A percentile compares a stretch with the other conserved stretches of the same genome.
phyloP scores from a whole-genome alignment of 2,888 invertebrate species.

The Lithosia quadra region DNA sequence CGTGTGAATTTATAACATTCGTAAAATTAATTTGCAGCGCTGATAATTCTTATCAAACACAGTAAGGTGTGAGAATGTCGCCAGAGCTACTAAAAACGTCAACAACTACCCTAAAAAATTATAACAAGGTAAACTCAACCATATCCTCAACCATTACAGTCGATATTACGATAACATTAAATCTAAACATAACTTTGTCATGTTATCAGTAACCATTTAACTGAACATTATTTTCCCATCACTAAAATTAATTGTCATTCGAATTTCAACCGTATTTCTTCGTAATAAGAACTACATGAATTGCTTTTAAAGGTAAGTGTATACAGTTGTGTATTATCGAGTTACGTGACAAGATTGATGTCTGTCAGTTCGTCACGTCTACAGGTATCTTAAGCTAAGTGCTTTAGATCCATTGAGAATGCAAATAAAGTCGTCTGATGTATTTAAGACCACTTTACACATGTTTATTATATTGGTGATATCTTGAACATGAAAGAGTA shows the following conservation, averaged over 20 bases:
- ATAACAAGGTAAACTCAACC: constrained; percentile 8
- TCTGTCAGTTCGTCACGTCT: constrained; percentile 68
- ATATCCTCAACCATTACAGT: constrained; percentile 11
- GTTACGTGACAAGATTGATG: constrained; percentile 71
- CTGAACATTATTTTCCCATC: constrained; percentile 33
- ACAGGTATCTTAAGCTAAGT: constrained; percentile 72
- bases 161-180: constrained; percentile 10
- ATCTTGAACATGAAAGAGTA: constrained; percentile 49
- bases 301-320: constrained; percentile 17
- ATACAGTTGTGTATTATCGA: constrained; percentile 53
- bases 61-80: constrained; percentile 57
- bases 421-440: constrained; percentile 66
- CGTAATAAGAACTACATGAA: constrained; percentile 15
- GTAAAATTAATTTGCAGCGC: constrained; percentile 42
- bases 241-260: constrained; percentile 9
- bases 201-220: constrained; percentile 40
- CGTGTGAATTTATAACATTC: constrained; percentile 28
- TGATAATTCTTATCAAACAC: constrained; percentile 50
- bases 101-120: background rate
- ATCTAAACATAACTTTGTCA: constrained; percentile 32
- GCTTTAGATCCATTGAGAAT: constrained; percentile 68
- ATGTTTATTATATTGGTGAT: constrained; percentile 61
- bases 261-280: constrained; percentile 22
- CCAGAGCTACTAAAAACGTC: constrained; percentile 26
- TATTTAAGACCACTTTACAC: constrained; percentile 57